Percentiles rank a stretch among this genome's conserved stretches.
These are phyloP conservation scores for Pasiphila rectangulata DNA, from an alignment of 2,888 invertebrate genomes.

Conservation along the genomic window DNA sequence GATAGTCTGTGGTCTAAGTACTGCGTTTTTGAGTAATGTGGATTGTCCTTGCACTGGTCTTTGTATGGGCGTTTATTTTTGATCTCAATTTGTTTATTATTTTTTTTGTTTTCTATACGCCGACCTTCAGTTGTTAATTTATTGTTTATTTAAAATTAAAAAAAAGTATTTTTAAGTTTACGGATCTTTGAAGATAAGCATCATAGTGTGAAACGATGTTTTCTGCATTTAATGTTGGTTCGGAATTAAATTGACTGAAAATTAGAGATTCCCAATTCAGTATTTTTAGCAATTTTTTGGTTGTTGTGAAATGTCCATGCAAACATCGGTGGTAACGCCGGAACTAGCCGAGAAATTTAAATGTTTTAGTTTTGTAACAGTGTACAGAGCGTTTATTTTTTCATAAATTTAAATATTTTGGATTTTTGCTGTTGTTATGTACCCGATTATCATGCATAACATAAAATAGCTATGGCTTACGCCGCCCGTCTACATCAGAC, in stretches of 20 bases:
- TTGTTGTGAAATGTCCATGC: conserved; percentile 56
- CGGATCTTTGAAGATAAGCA: conserved; percentile 17
- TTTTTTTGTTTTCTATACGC: conserved; percentile 40
- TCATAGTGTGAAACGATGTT: conserved; percentile 17
- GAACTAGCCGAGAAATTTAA: conserved; percentile 37
- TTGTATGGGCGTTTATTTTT: conserved; percentile 64
- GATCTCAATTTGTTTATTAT: conserved; percentile 61
- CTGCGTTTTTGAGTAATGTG: conserved; percentile 4
- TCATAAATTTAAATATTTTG: conserved; percentile 55
- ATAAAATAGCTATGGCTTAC: too few species aligned
- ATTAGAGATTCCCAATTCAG: neutral
- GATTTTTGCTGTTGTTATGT: conserved; percentile 38
- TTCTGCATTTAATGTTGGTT: conserved; percentile 1
- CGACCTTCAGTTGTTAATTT: conserved; percentile 48
- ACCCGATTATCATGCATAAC: conserved; percentile 27
- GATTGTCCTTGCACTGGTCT: conserved; percentile 45
- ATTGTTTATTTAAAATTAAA: conserved; percentile 48
- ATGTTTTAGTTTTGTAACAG: conserved; percentile 62
- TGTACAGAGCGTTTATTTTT: conserved; percentile 71
- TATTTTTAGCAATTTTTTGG: neutral
- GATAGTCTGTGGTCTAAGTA: too few species aligned
- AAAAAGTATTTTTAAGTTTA: conserved; percentile 40
- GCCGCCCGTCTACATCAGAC: too few species aligned
- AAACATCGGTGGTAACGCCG: conserved; percentile 52
- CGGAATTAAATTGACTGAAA: conserved; percentile 9